Evolutionary conservation across 2,888 invertebrate species (phyloP).

Genomic region (Iselma pallidipennis): DNA sequence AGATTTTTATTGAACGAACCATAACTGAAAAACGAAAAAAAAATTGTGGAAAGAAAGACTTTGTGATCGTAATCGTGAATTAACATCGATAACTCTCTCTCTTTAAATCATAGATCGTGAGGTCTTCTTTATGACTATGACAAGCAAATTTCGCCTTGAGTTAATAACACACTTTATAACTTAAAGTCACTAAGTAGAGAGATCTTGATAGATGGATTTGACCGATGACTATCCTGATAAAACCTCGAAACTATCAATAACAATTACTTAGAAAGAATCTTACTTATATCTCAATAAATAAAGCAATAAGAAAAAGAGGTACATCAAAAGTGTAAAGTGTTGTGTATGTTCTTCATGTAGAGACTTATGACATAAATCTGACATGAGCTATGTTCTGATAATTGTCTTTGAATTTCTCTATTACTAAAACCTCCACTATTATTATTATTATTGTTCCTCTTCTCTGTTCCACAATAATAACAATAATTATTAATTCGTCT

Average conservation of each 20-base stretch:
- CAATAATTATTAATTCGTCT: background rate
- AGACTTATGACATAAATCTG: constrained; percentile 1
- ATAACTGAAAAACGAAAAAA: too few relatives aligned
- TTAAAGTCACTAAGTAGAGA: background rate
- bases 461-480: background rate
- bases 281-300: background rate
- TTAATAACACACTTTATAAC: background rate
- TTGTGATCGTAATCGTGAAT: background rate
- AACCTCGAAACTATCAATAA: constrained; percentile 1
- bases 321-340: background rate
- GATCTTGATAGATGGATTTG: background rate
- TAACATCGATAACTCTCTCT: too few relatives aligned
- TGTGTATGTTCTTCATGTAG: background rate
- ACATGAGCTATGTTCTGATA: background rate
- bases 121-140: background rate
- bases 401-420: background rate
- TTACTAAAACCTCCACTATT: background rate
- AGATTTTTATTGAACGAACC: too few relatives aligned
- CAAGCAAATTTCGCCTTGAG: background rate
- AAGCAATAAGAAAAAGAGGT: background rate
- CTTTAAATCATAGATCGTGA: background rate
- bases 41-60: too few relatives aligned
- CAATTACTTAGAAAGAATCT: constrained; percentile 1
- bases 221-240: constrained; percentile 2
- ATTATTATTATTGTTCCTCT: background rate